Conservation (phyloP, 2,113 vertebrate genomes). For the Nettapus auritus region DNA sequence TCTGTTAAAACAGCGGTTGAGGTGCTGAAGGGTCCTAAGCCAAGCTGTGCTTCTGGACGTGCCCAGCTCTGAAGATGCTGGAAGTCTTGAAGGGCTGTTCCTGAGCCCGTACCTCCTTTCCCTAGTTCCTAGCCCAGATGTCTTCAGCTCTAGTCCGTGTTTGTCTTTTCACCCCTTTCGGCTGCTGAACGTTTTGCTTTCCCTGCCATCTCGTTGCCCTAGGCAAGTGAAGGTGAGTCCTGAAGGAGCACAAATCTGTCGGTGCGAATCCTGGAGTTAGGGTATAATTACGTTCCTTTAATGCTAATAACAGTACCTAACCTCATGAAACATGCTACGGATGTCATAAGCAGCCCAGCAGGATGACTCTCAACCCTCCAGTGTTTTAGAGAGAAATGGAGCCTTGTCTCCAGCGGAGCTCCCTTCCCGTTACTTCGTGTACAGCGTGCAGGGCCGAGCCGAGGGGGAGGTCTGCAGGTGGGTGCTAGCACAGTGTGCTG, state of each 20-base stretch:
- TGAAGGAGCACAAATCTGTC: background rate
- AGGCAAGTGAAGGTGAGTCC: background rate
- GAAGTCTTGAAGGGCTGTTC: background rate
- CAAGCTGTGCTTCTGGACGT: background rate
- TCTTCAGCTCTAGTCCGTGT: background rate
- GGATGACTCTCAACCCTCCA: background rate
- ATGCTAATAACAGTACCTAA: background rate
- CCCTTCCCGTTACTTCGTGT: background rate
- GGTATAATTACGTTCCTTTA: background rate
- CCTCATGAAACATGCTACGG: background rate
- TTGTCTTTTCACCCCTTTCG: background rate
- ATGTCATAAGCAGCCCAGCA: background rate
- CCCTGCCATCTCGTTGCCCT: conserved; percentile 10
- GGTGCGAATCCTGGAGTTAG: background rate
- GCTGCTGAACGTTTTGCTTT: conserved; percentile 19
- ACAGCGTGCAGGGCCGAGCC: too few species aligned
- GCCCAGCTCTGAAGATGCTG: background rate
- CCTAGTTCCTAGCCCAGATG: background rate
- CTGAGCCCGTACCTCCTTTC: background rate
- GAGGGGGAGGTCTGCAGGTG: background rate
- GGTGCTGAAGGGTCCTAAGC: background rate
- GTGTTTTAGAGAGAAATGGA: background rate
- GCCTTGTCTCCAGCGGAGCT: background rate
- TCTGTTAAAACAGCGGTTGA: background rate
- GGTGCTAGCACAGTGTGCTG: background rate